Evolutionary conservation across 2,888 invertebrate genomes (phyloP), one percentile per base, ranked within the genome.

Genomic region (Ethmia dodecea): DNA sequence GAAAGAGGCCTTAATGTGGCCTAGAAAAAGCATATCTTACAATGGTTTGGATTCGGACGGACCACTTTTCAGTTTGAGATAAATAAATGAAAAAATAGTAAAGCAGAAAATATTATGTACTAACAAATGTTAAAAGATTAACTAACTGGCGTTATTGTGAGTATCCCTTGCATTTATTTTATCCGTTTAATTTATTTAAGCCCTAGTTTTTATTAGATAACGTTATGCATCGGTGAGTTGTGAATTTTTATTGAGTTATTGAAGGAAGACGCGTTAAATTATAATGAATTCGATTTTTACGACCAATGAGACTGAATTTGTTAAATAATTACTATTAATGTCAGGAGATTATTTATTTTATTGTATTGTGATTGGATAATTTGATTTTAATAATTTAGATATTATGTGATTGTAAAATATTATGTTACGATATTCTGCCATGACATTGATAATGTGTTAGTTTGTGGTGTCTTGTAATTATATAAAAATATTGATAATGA

Each of bases 281-380:
- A 53, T 60, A 57, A 55, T 55, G 64, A 66, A 65, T 63, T 60
- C 49, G 47, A 60, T 71, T 68, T 76, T 79, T 71, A 67, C 69
- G 65, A 76, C 72, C 67, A 72, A 84, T 83, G 80, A 86, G 84
- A 86, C 84, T 86, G 84, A 86, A 81, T 83, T 83, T 78, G 76
- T 81, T 79, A 75, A 74, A 67, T 57, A 58, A 63, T 72, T 70
- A 70, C 59, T 55, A 51, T 39, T 35, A 49, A 52, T 61, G 55
- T 66, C 61, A 53, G 60, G 69, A 73, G 71, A 77, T 79, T 80
- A 81, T 84, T 79, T 78, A 74, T 77, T 72, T 62, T 69, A 54
- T 65, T 44, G 29, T 42, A 43, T 41, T 52, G 49, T 49, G 46
- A 55, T 60, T 49, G 52, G 48, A 52, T 47, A 45, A 47, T 48